Conservation (phyloP, 2,888 invertebrate species). For the Drosophila ezoana region DNA sequence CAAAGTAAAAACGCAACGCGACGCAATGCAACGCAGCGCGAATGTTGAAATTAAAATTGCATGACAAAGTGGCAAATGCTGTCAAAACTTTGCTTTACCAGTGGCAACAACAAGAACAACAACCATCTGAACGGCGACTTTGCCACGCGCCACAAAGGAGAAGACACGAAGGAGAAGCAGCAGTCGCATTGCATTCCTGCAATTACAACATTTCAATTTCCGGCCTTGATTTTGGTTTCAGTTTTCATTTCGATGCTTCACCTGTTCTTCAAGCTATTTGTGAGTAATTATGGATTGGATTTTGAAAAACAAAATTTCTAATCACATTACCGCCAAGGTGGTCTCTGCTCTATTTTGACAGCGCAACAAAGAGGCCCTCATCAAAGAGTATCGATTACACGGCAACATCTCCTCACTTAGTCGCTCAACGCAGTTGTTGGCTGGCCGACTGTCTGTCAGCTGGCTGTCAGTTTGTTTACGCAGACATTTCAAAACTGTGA, state of each 20-base stretch:
- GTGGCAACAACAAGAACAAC: conserved; percentile 28
- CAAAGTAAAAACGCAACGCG: conserved; percentile 63
- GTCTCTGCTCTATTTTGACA: conserved; percentile 32
- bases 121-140: conserved; percentile 2
- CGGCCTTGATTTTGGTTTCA: conserved; percentile 49
- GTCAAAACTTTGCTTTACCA: conserved; percentile 72
- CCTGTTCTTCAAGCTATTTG: conserved; percentile 1
- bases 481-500: conserved; percentile 34
- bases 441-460: conserved; percentile 44
- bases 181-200: conserved; percentile 38
- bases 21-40: conserved; percentile 17
- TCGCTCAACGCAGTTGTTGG: conserved; percentile 1
- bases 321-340: conserved; percentile 39
- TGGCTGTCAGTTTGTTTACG: conserved; percentile 65
- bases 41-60: conserved; percentile 73
- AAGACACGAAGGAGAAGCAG: not conserved
- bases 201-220: conserved; percentile 57
- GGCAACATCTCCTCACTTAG: conserved; percentile 12
- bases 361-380: conserved; percentile 19
- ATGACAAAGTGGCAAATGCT: conserved; percentile 79
- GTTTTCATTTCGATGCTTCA: conserved; percentile 11
- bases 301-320: conserved; percentile 20
- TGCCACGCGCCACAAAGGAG: conserved; percentile 21
- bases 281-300: conserved; percentile 35
- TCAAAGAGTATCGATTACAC: conserved; percentile 47